Evolutionary conservation across 2,888 invertebrate genomes (phyloP).

Genomic region (Lepidochitona cinerea): DNA sequence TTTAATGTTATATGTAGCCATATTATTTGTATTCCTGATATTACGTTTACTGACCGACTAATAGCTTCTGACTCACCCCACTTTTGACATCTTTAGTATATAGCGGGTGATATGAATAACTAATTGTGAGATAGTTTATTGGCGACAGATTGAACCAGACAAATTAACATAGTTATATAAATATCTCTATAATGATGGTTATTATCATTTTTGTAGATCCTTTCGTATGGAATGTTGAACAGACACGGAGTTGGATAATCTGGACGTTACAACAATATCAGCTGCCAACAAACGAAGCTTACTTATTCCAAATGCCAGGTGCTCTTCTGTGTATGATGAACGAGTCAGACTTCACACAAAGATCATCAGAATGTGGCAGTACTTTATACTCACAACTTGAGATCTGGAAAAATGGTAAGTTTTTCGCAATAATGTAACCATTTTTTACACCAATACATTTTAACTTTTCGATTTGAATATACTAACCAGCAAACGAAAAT

Average conservation of each 20-base stretch:
- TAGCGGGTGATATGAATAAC: too few species aligned
- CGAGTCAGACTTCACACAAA: slow-evolving; percentile 84
- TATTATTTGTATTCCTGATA: too few species aligned
- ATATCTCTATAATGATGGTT: background rate
- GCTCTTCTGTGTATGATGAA: slow-evolving; percentile 81
- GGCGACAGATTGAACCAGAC: too few species aligned
- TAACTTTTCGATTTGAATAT: too few species aligned
- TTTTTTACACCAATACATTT: too few species aligned
- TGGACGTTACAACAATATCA: slow-evolving; percentile 86
- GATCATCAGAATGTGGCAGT: slow-evolving; percentile 70
- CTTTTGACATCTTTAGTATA: too few species aligned
- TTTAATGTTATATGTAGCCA: too few species aligned
- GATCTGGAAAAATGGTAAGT: slow-evolving; percentile 85
- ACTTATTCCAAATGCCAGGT: slow-evolving; percentile 83
- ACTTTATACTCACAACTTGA: slow-evolving; percentile 89
- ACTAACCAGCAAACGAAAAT: too few species aligned
- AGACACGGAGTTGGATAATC: slow-evolving; percentile 86
- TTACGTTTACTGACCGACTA: too few species aligned
- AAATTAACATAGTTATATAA: background rate
- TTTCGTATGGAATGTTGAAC: slow-evolving; percentile 85
- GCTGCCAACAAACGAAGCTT: slow-evolving; percentile 77
- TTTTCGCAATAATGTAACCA: too few species aligned
- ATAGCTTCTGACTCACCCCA: too few species aligned
- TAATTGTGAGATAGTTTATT: too few species aligned
- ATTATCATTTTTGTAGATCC: slow-evolving; percentile 81